phyloP scores from a whole-genome alignment of 2,797 vertebrate genomes.

The Aplochiton taeniatus region DNA sequence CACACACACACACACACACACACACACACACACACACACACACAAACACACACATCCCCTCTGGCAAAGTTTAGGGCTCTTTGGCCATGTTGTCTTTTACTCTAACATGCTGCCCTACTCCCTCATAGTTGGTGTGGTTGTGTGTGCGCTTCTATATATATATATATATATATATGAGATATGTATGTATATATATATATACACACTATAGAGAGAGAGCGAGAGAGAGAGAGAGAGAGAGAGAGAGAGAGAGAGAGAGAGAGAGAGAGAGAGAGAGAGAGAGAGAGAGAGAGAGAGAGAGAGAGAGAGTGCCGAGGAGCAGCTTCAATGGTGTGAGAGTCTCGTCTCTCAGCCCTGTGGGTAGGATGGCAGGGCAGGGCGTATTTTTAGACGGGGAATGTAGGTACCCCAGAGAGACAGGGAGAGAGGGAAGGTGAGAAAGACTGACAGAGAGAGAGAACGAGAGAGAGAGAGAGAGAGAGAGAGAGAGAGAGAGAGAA shows the following conservation, averaged over 20 bases:
- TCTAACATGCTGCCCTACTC: constrained; percentile 47
- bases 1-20: constrained; percentile 33
- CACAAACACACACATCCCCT: constrained; percentile 26
- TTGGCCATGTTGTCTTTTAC: constrained; percentile 55
- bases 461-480: constrained; percentile 49
- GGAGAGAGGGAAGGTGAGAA: constrained; percentile 20
- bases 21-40: neutral
- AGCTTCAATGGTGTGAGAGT: constrained; percentile 64
- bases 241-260: constrained; percentile 19
- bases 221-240: neutral
- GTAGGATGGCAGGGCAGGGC: constrained; percentile 55
- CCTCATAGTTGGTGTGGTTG: constrained; percentile 22
- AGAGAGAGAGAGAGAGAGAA: constrained; percentile 40
- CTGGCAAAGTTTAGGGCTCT: constrained; percentile 57
- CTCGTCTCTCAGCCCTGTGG: constrained; percentile 46
- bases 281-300: neutral
- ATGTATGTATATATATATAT: no score
- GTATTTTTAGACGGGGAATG: constrained; percentile 71
- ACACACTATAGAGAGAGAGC: constrained; percentile 1
- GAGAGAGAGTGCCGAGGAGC: constrained; percentile 25
- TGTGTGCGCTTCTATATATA: neutral
- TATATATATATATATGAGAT: no score
- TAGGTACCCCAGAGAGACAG: constrained; percentile 57
- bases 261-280: constrained; percentile 13
- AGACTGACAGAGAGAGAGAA: constrained; percentile 32